Evolutionary conservation across 1,140 invertebrate genomes (phyloP).

Genomic region (Solenopsis fugax): DNA sequence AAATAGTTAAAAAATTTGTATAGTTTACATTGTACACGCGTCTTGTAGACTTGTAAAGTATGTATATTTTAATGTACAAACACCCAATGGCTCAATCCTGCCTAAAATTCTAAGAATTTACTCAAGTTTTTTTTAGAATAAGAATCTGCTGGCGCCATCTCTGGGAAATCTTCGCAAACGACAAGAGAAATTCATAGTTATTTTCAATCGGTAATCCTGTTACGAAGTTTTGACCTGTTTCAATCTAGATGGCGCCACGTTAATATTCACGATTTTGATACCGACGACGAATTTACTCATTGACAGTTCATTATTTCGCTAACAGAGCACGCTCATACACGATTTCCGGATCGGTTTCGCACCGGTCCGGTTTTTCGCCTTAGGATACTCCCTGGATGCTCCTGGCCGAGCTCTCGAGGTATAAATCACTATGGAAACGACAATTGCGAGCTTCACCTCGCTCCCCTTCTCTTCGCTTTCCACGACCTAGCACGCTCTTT

Average conservation of each 20-base stretch:
- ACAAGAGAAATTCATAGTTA: neutral
- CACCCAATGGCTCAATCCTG: too few species aligned
- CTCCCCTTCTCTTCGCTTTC: constrained; percentile 26
- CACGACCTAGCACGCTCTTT: constrained; percentile 8
- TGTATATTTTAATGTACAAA: too few species aligned
- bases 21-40: too few species aligned
- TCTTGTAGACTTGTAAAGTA: too few species aligned
- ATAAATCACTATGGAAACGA: constrained; percentile 57
- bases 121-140: too few species aligned
- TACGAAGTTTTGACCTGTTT: too few species aligned
- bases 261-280: too few species aligned
- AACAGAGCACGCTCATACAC: neutral
- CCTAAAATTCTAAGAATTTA: too few species aligned
- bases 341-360: neutral
- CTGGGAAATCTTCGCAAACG: neutral
- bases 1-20: too few species aligned
- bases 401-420: constrained; percentile 4
- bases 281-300: neutral
- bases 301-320: neutral
- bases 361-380: constrained; percentile 33
- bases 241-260: too few species aligned
- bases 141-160: neutral
- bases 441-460: constrained; percentile 36
- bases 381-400: neutral
- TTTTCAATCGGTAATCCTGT: neutral